These are phyloP conservation scores for Euzetes globulus DNA, from an alignment of 2,888 invertebrate species.

Conservation along the genomic window DNA sequence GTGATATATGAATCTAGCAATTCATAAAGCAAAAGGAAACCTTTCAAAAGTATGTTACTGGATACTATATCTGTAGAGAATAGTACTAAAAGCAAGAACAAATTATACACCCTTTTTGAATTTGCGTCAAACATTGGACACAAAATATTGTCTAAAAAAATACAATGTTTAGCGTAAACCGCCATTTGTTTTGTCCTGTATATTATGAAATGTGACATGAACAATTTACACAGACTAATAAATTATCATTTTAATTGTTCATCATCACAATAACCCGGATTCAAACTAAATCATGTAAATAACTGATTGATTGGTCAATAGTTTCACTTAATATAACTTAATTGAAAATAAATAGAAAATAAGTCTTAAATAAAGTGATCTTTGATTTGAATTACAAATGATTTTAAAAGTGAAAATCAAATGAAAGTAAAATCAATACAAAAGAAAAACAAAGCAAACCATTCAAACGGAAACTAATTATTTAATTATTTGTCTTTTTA, in stretches of 20 bases:
- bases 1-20: too few species aligned
- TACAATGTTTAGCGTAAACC: neutral
- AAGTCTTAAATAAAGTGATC: neutral
- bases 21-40: too few species aligned
- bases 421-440: neutral
- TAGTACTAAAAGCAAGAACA: too few species aligned
- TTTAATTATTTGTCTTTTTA: neutral
- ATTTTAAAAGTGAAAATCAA: neutral
- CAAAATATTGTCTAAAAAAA: neutral
- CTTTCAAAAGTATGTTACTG: too few species aligned
- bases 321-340: neutral
- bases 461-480: neutral
- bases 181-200: conserved; percentile 19
- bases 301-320: neutral
- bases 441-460: neutral
- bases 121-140: too few species aligned
- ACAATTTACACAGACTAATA: neutral
- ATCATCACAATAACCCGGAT: neutral
- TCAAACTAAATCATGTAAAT: neutral
- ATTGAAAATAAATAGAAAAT: neutral
- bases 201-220: neutral
- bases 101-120: too few species aligned
- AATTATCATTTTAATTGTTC: neutral
- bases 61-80: too few species aligned
- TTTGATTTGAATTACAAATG: neutral